These are phyloP conservation scores for Lepidothrix coronata DNA, from an alignment of 2,113 vertebrate species.

Conservation along the genomic window DNA sequence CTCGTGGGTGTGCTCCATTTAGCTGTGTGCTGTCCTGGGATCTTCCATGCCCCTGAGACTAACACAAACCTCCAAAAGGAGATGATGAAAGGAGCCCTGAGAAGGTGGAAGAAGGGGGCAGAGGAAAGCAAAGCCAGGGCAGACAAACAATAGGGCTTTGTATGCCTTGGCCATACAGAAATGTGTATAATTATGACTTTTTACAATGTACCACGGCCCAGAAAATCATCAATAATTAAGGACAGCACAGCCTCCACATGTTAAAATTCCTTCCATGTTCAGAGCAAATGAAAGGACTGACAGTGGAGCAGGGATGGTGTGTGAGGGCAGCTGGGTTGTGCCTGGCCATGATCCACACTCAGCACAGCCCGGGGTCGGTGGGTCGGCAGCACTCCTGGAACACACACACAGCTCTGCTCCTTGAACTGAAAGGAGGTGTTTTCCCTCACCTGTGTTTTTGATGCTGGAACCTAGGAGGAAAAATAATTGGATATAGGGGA, in stretches of 20 bases:
- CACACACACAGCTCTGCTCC: background rate
- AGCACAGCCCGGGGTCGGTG: fast-evolving
- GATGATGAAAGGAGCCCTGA: background rate
- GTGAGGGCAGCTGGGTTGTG: background rate
- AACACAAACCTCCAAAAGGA: background rate
- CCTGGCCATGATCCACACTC: background rate
- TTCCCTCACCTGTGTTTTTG: background rate
- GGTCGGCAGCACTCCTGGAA: background rate
- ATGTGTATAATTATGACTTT: background rate
- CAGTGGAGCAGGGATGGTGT: background rate
- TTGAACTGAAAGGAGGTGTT: background rate
- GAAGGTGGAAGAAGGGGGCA: background rate
- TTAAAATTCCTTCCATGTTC: background rate
- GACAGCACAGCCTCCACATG: fast-evolving
- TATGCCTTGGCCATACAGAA: background rate
- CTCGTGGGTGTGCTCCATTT: fast-evolving
- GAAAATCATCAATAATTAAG: background rate
- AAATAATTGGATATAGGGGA: constrained; percentile 25
- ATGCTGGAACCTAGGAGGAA: background rate
- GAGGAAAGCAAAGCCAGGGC: background rate
- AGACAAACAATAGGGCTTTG: fast-evolving
- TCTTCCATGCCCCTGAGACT: fast-evolving
- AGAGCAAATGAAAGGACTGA: fast-evolving
- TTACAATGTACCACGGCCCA: fast-evolving
- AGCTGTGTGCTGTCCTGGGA: fast-evolving